These are phyloP conservation scores for Salvator merianae DNA, from an alignment of 2,113 vertebrate genomes.

Conservation along the genomic window DNA sequence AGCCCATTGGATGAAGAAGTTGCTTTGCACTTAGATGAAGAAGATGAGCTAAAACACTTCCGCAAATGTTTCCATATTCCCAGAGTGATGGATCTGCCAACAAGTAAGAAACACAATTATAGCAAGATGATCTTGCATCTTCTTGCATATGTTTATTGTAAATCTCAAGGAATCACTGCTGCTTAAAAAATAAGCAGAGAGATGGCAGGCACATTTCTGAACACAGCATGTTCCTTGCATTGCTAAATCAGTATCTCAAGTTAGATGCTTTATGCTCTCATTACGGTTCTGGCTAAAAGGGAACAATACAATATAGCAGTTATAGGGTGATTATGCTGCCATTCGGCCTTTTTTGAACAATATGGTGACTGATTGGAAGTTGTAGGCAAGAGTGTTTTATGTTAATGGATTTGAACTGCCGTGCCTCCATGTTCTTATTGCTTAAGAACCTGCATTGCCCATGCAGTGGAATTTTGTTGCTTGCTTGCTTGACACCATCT, in stretches of 20 bases:
- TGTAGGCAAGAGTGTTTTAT: slow-evolving; percentile 62
- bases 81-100: slow-evolving; percentile 83
- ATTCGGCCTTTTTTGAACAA: slow-evolving; percentile 71
- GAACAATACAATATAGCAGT: slow-evolving; percentile 42
- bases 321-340: slow-evolving; percentile 62
- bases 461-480: slow-evolving; percentile 36
- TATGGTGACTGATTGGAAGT: slow-evolving; percentile 72
- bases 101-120: slow-evolving; percentile 77
- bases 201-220: slow-evolving; percentile 50
- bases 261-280: slow-evolving; percentile 49
- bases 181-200: slow-evolving; percentile 54
- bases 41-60: slow-evolving; percentile 81
- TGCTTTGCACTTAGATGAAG: slow-evolving; percentile 81
- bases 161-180: slow-evolving; percentile 52
- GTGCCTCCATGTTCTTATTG: slow-evolving; percentile 27
- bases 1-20: slow-evolving; percentile 74
- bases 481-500: no score
- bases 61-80: slow-evolving; percentile 83
- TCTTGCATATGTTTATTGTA: slow-evolving; percentile 47
- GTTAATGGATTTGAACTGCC: slow-evolving; percentile 42
- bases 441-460: slow-evolving; percentile 40
- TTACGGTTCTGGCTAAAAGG: slow-evolving; percentile 49
- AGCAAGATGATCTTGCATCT: slow-evolving; percentile 7
- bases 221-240: slow-evolving; percentile 47
- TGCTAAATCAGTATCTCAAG: slow-evolving; percentile 66